Conservation (phyloP, 2,888 invertebrate species). For the Muschampia plurimacula region DNA sequence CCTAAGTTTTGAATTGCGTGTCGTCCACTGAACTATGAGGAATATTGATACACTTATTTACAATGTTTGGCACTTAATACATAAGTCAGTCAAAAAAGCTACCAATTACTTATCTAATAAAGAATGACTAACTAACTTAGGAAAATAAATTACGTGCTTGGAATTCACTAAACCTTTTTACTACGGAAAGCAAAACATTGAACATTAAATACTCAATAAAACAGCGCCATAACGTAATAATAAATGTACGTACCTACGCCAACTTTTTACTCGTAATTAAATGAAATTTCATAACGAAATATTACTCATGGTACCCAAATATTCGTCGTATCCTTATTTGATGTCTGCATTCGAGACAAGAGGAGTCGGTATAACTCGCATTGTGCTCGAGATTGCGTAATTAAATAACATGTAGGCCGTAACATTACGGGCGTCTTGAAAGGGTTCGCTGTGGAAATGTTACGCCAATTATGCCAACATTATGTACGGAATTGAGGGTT, state of each 20-base stretch:
- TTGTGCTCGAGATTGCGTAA: conserved; percentile 83
- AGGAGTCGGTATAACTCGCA: conserved; percentile 76
- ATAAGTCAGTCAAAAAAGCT: neutral
- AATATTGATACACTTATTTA: neutral
- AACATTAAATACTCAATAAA: neutral
- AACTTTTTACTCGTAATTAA: conserved; percentile 30
- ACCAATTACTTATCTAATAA: neutral
- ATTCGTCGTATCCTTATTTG: conserved; percentile 40
- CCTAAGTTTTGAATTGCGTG: neutral
- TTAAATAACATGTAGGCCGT: conserved; percentile 85
- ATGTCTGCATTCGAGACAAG: conserved; percentile 47
- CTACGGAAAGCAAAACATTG: neutral
- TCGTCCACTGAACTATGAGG: neutral
- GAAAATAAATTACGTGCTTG: no score
- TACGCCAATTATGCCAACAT: conserved; percentile 85
- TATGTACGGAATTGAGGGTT: conserved; percentile 81
- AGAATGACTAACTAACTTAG: neutral
- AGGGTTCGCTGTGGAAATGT: conserved; percentile 83
- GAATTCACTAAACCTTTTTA: neutral
- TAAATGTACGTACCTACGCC: conserved; percentile 3
- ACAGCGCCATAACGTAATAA: neutral
- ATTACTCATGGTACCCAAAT: conserved; percentile 32
- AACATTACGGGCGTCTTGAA: conserved; percentile 82
- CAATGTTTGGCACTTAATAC: neutral
- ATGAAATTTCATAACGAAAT: conserved; percentile 35